A percentile compares a stretch with the other conserved stretches of the same genome.
Conservation (phyloP, 2,797 vertebrate genomes). For the Halcyon badia region DNA sequence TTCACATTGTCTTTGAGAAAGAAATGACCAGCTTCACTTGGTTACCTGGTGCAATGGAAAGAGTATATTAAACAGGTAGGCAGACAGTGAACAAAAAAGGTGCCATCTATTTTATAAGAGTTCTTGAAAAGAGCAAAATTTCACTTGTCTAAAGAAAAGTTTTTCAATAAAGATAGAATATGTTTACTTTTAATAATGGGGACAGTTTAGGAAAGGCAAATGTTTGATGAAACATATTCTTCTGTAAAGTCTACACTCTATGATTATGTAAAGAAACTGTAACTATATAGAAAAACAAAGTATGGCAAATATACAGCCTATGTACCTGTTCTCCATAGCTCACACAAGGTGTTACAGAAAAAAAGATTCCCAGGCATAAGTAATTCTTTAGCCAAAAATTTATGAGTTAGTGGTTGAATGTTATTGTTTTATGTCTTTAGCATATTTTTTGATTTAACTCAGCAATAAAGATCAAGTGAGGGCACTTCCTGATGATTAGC, state of each 20-base stretch:
- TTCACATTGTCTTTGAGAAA: neutral
- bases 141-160: neutral
- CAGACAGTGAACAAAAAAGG: neutral
- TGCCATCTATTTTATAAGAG: neutral
- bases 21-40: neutral
- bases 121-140: neutral
- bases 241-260: neutral
- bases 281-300: neutral
- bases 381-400: constrained; percentile 5
- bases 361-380: neutral
- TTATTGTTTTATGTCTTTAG: neutral
- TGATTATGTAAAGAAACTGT: neutral
- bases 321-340: neutral
- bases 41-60: neutral
- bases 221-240: neutral
- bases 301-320: neutral
- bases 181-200: neutral
- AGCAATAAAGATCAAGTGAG: constrained; percentile 1
- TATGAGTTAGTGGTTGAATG: neutral
- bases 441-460: constrained; percentile 53
- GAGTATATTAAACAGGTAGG: neutral
- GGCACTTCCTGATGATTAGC: constrained; percentile 27
- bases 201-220: neutral
- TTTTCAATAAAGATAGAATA: neutral
- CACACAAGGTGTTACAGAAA: neutral